Conservation (phyloP, 2,888 invertebrate species). For the Bombyx huttoni region DNA sequence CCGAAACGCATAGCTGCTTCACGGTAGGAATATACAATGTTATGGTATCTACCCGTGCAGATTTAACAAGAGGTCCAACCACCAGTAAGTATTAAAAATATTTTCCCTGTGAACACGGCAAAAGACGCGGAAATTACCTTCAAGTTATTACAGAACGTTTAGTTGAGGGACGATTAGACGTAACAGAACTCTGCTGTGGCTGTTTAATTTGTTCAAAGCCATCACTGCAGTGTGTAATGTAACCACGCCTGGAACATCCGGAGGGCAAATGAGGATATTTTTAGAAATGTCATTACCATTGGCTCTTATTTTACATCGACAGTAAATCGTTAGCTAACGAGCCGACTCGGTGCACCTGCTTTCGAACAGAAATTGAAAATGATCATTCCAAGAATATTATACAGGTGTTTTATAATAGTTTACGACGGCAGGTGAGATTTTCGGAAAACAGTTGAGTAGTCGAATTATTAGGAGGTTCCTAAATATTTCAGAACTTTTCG, state of each 20-base stretch:
- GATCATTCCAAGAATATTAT: neutral
- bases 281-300: conserved; percentile 10
- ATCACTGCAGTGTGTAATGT: neutral
- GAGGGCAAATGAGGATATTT: conserved; percentile 13
- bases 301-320: conserved; percentile 3
- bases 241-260: conserved; percentile 2
- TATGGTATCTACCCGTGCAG: too few species aligned
- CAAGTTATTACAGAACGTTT: conserved; percentile 40
- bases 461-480: too few species aligned
- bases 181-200: neutral
- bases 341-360: neutral
- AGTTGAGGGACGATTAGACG: conserved; percentile 27
- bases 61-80: too few species aligned
- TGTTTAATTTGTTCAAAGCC: neutral
- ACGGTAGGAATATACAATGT: too few species aligned
- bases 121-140: conserved; percentile 41
- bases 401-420: neutral
- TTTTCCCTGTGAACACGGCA: conserved; percentile 24
- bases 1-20: too few species aligned
- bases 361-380: neutral
- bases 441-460: neutral
- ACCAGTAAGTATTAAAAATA: neutral
- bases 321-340: neutral
- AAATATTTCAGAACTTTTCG: too few species aligned
- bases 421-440: neutral